A percentile compares a stretch with the other conserved stretches of the same genome.
Evolutionary conservation across 2,113 vertebrate species (phyloP).

Genomic region (Psammodynastes pulverulentus): DNA sequence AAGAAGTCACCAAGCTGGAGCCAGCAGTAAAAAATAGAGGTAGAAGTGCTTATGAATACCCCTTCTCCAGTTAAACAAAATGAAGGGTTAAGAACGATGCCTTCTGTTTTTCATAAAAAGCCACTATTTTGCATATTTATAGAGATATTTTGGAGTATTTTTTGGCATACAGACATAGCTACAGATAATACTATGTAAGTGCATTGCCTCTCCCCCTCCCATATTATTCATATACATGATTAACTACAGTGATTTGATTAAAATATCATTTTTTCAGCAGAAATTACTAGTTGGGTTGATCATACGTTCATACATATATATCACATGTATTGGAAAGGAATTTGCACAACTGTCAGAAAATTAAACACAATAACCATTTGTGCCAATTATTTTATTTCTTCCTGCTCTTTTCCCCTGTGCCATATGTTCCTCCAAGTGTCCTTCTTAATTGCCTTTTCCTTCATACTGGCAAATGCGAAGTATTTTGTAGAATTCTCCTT

Average conservation of each 20-base stretch:
- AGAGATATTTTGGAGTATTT: not conserved
- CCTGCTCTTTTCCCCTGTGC: constrained; percentile 47
- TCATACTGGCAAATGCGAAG: constrained; percentile 10
- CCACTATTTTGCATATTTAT: not conserved
- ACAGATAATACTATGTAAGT: not conserved
- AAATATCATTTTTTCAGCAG: constrained; percentile 11
- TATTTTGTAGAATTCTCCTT: not conserved
- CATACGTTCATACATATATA: not conserved
- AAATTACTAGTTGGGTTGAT: constrained; percentile 11
- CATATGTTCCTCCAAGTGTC: constrained; percentile 37
- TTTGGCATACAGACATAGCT: not conserved
- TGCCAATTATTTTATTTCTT: constrained; percentile 52
- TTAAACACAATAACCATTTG: constrained; percentile 58
- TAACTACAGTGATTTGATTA: not conserved
- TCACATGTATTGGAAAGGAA: constrained; percentile 25
- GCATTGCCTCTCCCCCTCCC: not conserved
- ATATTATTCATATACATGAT: not conserved
- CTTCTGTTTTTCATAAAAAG: not conserved
- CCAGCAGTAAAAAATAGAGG: not conserved
- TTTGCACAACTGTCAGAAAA: constrained; percentile 41
- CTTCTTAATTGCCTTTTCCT: not conserved
- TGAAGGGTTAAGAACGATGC: not conserved
- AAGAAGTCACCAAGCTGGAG: not conserved
- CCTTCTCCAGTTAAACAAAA: not conserved
- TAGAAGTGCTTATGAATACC: not conserved